Percentiles rank a stretch among this genome's conserved stretches.
Conservation (phyloP, 1,140 invertebrate species). For the Drosophila leontia region DNA sequence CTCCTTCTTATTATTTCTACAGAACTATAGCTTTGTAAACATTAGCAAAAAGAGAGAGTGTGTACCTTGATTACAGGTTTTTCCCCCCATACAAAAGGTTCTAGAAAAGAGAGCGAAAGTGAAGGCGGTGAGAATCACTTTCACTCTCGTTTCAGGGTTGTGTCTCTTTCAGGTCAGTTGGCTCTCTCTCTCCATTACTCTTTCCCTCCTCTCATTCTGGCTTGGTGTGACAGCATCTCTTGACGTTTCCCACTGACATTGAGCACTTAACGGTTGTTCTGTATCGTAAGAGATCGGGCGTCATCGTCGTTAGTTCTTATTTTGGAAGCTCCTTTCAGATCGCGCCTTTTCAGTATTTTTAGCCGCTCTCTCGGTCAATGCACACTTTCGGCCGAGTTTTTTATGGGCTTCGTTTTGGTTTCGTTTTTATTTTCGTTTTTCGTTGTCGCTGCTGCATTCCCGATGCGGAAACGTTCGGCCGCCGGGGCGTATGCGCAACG, state of each 20-base stretch:
- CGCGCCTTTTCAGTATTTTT: constrained; percentile 44
- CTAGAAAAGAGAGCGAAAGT: constrained; percentile 11
- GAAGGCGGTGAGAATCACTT: constrained; percentile 17
- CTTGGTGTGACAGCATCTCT: constrained; percentile 15
- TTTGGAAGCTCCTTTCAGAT: constrained; percentile 37
- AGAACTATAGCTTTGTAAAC: neutral
- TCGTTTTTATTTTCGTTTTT: constrained; percentile 18
- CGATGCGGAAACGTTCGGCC: constrained; percentile 38
- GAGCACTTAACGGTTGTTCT: constrained; percentile 71
- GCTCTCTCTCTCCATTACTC: neutral
- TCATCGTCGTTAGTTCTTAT: constrained; percentile 50
- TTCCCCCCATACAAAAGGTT: neutral
- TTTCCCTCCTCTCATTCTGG: neutral
- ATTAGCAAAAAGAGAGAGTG: neutral
- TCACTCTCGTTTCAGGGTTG: constrained; percentile 33
- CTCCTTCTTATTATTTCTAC: neutral
- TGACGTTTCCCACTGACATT: constrained; percentile 39
- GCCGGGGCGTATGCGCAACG: constrained; percentile 66
- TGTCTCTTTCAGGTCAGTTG: constrained; percentile 11
- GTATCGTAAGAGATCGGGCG: constrained; percentile 38
- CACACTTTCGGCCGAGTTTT: constrained; percentile 77
- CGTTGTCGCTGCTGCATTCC: constrained; percentile 35
- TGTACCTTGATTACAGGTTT: neutral
- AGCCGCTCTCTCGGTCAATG: constrained; percentile 66
- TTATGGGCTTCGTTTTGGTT: constrained; percentile 31